Evolutionary conservation across 2,797 vertebrate genomes (phyloP).

Genomic region (Paguma larvata): DNA sequence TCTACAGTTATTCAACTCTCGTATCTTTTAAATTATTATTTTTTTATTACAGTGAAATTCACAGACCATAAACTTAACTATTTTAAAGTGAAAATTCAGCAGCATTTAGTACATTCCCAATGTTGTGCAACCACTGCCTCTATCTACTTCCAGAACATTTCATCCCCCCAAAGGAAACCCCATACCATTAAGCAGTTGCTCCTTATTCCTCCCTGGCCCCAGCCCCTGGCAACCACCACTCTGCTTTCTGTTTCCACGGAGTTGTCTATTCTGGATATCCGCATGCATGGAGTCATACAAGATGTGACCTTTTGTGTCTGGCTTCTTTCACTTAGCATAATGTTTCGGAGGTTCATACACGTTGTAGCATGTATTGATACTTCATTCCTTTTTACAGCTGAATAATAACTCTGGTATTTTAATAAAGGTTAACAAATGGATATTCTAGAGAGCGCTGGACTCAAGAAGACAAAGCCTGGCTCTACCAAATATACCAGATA

Average conservation of each 20-base stretch:
- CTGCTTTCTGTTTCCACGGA: background rate
- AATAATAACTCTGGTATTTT: background rate
- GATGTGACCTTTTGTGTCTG: background rate
- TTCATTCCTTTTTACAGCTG: background rate
- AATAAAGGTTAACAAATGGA: background rate
- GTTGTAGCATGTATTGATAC: no score
- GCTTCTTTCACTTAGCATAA: background rate
- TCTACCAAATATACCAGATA: background rate
- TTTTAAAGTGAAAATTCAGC: background rate
- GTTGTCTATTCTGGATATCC: background rate
- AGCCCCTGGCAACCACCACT: background rate
- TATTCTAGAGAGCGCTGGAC: background rate
- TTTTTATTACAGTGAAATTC: slow-evolving; percentile 11
- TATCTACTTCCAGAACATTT: background rate
- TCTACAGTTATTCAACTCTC: background rate
- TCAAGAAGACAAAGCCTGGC: background rate
- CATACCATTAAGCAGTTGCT: background rate
- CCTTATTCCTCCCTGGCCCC: background rate
- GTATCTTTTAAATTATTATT: background rate
- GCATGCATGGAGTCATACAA: background rate
- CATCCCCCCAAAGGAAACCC: background rate
- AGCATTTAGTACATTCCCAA: background rate
- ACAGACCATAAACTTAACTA: background rate
- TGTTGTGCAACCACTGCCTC: background rate
- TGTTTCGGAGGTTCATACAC: background rate